Conservation (phyloP, 2,888 invertebrate genomes). For the Euzophera pinguis region DNA sequence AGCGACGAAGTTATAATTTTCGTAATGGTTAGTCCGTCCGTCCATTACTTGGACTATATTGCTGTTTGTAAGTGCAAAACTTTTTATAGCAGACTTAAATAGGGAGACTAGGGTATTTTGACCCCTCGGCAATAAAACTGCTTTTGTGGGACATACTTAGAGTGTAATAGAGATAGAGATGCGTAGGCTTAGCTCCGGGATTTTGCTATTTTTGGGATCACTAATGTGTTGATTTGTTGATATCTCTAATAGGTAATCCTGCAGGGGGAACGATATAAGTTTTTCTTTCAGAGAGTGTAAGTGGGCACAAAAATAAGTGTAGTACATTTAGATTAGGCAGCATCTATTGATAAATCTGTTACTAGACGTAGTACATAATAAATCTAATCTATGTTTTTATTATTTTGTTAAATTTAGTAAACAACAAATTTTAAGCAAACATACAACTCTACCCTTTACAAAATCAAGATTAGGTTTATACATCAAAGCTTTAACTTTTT, state of each 20-base stretch:
- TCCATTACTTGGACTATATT: constrained; percentile 5
- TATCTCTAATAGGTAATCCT: neutral
- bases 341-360: too few species aligned
- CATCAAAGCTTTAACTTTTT: too few species aligned
- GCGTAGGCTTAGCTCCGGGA: neutral
- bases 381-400: too few species aligned
- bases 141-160: constrained; percentile 7
- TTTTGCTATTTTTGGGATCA: constrained; percentile 1
- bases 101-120: constrained; percentile 1
- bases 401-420: too few species aligned
- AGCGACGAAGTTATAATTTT: neutral
- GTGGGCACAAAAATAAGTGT: too few species aligned
- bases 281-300: neutral
- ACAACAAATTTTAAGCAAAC: too few species aligned
- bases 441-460: too few species aligned
- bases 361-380: too few species aligned
- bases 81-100: constrained; percentile 5
- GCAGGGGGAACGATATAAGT: neutral
- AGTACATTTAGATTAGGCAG: too few species aligned
- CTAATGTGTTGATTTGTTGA: constrained; percentile 8
- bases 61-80: constrained; percentile 8
- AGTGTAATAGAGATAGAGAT: neutral
- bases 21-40: neutral
- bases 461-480: too few species aligned
- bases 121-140: constrained; percentile 6